These are phyloP conservation scores for Maccullochella peelii DNA, from an alignment of 2,113 vertebrate species.

Conservation along the genomic window DNA sequence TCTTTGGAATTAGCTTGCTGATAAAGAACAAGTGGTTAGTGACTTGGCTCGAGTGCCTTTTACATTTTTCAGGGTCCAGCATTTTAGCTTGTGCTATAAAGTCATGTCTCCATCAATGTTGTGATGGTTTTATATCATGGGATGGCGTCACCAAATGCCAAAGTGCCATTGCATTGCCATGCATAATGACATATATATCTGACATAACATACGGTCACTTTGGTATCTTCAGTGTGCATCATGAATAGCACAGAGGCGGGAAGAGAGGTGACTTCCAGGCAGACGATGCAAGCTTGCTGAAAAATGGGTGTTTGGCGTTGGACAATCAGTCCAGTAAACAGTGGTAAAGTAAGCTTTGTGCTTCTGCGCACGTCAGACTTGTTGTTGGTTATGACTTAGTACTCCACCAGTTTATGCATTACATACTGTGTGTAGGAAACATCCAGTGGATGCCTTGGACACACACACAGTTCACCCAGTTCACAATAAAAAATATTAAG, in stretches of 20 bases:
- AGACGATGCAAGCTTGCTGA: background rate
- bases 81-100: too few relatives aligned
- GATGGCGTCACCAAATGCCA: background rate
- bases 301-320: background rate
- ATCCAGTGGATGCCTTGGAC: background rate
- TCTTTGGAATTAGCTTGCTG: background rate
- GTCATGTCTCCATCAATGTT: background rate
- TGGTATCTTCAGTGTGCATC: background rate
- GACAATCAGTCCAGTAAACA: background rate
- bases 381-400: background rate
- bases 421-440: background rate
- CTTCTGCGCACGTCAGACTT: background rate
- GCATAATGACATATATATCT: background rate
- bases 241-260: background rate
- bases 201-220: too few relatives aligned
- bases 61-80: too few relatives aligned
- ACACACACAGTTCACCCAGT: background rate
- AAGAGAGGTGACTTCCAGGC: background rate
- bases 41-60: too few relatives aligned
- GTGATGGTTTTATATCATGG: background rate
- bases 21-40: background rate
- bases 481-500: conserved; percentile 3
- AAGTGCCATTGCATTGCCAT: background rate
- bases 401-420: background rate
- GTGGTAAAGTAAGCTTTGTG: background rate